Percentiles rank a stretch among this genome's conserved stretches.
phyloP scores from a whole-genome alignment of 2,888 invertebrate species.

The Oegoconia quadripuncta region DNA sequence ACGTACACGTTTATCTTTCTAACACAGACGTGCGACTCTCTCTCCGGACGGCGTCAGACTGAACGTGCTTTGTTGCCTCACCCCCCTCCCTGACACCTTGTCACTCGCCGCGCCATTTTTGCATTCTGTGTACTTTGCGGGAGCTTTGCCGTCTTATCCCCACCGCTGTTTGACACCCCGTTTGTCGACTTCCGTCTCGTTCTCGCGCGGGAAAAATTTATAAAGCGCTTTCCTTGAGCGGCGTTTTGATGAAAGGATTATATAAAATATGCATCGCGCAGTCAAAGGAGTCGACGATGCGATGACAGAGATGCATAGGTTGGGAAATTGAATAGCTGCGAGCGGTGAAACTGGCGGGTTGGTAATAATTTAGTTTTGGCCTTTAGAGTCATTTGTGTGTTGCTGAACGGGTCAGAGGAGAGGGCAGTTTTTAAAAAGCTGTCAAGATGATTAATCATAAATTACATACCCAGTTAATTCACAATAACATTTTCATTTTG shows the following conservation, averaged over 20 bases:
- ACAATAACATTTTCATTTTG: too few species aligned
- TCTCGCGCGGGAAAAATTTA: conserved; percentile 65
- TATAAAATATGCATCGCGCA: conserved; percentile 69
- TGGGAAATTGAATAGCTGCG: conserved; percentile 66
- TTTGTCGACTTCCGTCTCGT: conserved; percentile 64
- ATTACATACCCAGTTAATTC: background rate
- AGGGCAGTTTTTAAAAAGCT: conserved; percentile 16
- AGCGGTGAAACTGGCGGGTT: conserved; percentile 50
- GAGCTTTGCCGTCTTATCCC: conserved; percentile 79
- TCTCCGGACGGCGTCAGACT: conserved; percentile 60
- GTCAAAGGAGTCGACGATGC: conserved; percentile 58
- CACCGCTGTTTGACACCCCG: conserved; percentile 78
- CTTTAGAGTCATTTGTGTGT: conserved; percentile 35
- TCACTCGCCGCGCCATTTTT: conserved; percentile 79
- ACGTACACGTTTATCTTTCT: conserved; percentile 25
- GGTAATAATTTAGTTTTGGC: conserved; percentile 68
- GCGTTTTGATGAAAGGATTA: conserved; percentile 76
- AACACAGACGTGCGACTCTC: conserved; percentile 37
- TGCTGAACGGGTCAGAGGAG: conserved; percentile 27
- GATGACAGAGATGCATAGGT: conserved; percentile 67
- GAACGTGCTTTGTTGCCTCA: conserved; percentile 43
- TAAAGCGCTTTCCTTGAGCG: conserved; percentile 60
- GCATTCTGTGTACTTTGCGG: conserved; percentile 79
- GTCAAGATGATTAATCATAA: background rate
- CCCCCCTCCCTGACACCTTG: conserved; percentile 69